A percentile compares a stretch with the other conserved stretches of the same genome.
phyloP scores from a whole-genome alignment of 2,797 vertebrate genomes.

The Podarcis lilfordi region DNA sequence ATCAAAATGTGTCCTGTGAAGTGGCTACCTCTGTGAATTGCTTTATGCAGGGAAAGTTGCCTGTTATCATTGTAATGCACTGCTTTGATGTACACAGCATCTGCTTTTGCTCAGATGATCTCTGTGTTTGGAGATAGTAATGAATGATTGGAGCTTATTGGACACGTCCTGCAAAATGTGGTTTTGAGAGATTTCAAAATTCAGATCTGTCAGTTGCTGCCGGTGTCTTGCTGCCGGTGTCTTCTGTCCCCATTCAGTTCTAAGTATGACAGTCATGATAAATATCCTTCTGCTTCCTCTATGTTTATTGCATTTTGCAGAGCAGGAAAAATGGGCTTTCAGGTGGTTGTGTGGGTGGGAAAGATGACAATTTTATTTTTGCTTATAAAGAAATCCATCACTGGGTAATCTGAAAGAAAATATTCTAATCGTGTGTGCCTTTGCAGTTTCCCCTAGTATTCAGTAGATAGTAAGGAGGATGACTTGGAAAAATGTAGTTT shows the following conservation, averaged over 20 bases:
- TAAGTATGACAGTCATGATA: constrained; percentile 68
- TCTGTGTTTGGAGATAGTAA: constrained; percentile 55
- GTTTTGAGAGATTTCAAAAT: constrained; percentile 49
- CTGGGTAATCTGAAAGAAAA: constrained; percentile 48
- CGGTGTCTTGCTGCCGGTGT: constrained; percentile 49
- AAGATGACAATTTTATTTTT: constrained; percentile 59
- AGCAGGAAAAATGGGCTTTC: constrained; percentile 55
- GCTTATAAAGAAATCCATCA: constrained; percentile 57
- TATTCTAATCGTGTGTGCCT: constrained; percentile 42
- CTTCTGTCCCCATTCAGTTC: constrained; percentile 56
- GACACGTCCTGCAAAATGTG: constrained; percentile 52
- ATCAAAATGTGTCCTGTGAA: not conserved
- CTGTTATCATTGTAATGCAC: constrained; percentile 46
- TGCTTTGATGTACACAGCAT: constrained; percentile 54
- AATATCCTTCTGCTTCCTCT: constrained; percentile 54
- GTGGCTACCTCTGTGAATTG: not conserved
- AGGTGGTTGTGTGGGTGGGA: constrained; percentile 31
- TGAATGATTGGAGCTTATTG: constrained; percentile 61
- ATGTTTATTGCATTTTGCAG: constrained; percentile 55
- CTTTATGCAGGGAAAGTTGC: constrained; percentile 48
- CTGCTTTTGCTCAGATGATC: constrained; percentile 55
- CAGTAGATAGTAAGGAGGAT: constrained; percentile 40
- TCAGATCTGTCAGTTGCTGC: constrained; percentile 62
- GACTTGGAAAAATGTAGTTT: constrained; percentile 32
- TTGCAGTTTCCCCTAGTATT: constrained; percentile 32